phyloP scores from a whole-genome alignment of 2,113 vertebrate species.

The Myxocyprinus asiaticus region DNA sequence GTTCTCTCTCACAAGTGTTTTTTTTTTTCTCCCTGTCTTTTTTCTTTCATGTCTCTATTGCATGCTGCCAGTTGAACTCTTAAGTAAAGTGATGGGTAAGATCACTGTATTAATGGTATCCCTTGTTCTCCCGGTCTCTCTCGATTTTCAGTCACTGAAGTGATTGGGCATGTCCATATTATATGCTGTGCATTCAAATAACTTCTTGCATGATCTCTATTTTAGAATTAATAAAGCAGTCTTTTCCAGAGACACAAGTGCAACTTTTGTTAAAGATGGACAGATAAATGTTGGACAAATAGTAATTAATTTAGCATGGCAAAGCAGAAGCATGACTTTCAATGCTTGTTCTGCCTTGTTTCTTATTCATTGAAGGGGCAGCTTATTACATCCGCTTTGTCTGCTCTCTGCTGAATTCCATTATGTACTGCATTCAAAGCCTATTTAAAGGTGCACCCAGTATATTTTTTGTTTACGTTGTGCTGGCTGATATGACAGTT shows the following conservation, averaged over 20 bases:
- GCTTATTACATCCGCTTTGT: not conserved
- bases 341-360: not conserved
- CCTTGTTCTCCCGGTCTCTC: not conserved
- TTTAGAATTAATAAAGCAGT: not conserved
- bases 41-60: slow-evolving; percentile 79
- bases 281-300: not conserved
- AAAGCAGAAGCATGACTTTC: not conserved
- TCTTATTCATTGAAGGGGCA: not conserved
- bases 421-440: too few relatives aligned
- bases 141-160: not conserved
- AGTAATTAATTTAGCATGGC: slow-evolving; percentile 22
- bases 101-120: slow-evolving; percentile 34
- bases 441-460: too few relatives aligned
- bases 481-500: too few relatives aligned
- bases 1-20: slow-evolving; percentile 44
- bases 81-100: slow-evolving; percentile 48
- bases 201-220: not conserved
- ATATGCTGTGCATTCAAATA: slow-evolving; percentile 4
- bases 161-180: slow-evolving; percentile 1
- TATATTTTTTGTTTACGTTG: too few relatives aligned
- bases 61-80: slow-evolving; percentile 80
- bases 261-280: too few relatives aligned
- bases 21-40: slow-evolving; percentile 54
- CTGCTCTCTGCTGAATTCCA: slow-evolving; percentile 21
- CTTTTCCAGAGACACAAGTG: not conserved